These are phyloP conservation scores for Megalops cyprinoides DNA, from an alignment of 2,797 vertebrate genomes.

Conservation along the genomic window DNA sequence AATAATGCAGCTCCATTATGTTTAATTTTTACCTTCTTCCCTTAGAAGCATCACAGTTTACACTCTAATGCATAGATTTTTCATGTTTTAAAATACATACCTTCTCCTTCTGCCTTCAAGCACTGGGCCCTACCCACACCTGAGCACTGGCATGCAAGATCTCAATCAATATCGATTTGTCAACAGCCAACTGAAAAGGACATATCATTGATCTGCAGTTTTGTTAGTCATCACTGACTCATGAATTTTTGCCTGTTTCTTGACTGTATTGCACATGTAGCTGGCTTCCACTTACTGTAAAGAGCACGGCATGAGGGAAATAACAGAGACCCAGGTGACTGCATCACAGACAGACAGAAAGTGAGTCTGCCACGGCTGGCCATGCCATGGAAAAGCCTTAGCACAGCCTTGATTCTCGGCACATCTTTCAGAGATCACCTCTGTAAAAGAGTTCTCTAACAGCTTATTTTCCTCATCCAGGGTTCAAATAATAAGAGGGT, in stretches of 20 bases:
- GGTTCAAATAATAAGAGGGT: no score
- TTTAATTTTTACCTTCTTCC: background rate
- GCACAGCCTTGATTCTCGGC: no score
- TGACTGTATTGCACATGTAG: conserved; percentile 79
- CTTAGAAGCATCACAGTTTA: background rate
- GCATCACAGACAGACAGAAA: no score
- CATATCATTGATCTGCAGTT: conserved; percentile 80
- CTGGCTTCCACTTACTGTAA: conserved; percentile 51
- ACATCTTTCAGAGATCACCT: no score
- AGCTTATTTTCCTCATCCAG: no score
- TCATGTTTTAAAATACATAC: background rate
- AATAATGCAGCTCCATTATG: background rate
- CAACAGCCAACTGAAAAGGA: conserved; percentile 74
- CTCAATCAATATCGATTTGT: conserved; percentile 73
- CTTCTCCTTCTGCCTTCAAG: background rate
- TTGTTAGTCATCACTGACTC: conserved; percentile 72
- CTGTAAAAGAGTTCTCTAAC: no score
- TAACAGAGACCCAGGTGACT: conserved; percentile 75
- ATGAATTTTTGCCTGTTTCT: conserved; percentile 68
- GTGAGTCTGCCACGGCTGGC: no score
- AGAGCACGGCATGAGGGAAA: conserved; percentile 77
- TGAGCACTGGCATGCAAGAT: conserved; percentile 42
- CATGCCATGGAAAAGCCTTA: no score
- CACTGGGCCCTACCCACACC: background rate
- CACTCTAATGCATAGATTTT: background rate